Base-by-base conservation (phyloP, 1,140 invertebrate species). In the Trichoplusia ni region DNA sequence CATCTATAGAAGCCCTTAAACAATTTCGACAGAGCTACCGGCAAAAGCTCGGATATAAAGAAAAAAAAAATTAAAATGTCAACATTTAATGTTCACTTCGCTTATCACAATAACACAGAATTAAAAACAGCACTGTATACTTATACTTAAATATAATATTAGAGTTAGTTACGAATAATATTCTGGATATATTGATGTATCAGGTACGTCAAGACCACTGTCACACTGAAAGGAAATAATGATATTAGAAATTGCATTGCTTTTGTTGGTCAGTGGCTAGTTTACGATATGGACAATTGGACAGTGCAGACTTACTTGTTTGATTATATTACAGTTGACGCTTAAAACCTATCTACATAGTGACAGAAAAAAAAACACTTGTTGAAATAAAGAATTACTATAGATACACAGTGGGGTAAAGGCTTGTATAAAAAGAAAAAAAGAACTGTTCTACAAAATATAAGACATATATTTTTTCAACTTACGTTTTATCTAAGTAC, bases 201-300 rank as follows among this genome's bases (percentile, higher is more conserved):
- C 80, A 89, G 77, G 85, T 81, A 88, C 72, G 77, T 86, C 69
- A 89, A 77, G 53, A 82, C 69, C 78, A 90, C 63, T 79, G 81
- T 83, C 47, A 82, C 65, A 74, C 86, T 90, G 86, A 88, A 89
- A 89, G 68, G 66, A 67, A 81, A 75, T 51, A 49, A 60, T 18
- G 6, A 53, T 64, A 77, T 79, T 72, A 77, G 44, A 69, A 35
- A 81, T 76, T 67, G 66, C 69, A 79, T 64, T 54, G 40, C 9
- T 18, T 5, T 42, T 27, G 29, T 14, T 44, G 13, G 9, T 59
- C 9, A 7, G 27, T 40, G 9, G 2, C 7, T 25, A 25, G 2
- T n/a, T 25, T n/a, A n/a, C n/a, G n/a, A n/a, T n/a, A n/a, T n/a
- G n/a, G n/a, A n/a, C n/a, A n/a, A n/a, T n/a, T n/a, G n/a, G n/a